A percentile compares a stretch with the other conserved stretches of the same genome.
Conservation (phyloP, 2,888 invertebrate species). For the Lasioglossum calceatum region DNA sequence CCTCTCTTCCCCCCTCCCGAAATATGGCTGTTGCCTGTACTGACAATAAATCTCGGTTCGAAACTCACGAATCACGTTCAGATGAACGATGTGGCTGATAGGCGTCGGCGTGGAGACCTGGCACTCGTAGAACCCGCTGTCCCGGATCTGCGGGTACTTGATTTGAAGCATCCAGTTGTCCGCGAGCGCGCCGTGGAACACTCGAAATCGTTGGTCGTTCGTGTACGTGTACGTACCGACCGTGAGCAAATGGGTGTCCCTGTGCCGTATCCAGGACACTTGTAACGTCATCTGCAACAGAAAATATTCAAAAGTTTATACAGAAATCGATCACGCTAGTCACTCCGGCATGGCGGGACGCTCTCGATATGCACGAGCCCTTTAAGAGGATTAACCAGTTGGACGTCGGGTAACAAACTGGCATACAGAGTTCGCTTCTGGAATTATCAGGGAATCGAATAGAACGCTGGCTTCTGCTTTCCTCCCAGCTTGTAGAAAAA, state of each 20-base stretch:
- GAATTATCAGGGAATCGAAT: background rate
- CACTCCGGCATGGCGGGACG: background rate
- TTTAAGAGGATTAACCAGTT: background rate
- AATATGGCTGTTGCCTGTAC: background rate
- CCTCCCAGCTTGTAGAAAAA: background rate
- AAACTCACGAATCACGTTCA: slow-evolving; percentile 95
- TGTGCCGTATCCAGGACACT: slow-evolving; percentile 96
- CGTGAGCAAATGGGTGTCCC: slow-evolving; percentile 95
- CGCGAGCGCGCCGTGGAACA: slow-evolving; percentile 93
- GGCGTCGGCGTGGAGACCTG: slow-evolving; percentile 97
- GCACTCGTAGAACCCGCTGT: slow-evolving; percentile 96
- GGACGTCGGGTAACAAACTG: too few species aligned
- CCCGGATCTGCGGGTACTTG: slow-evolving; percentile 95
- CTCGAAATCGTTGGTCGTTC: slow-evolving; percentile 95
- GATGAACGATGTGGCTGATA: slow-evolving; percentile 95
- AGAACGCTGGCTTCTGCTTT: too few species aligned
- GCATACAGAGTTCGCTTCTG: background rate
- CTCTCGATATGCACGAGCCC: background rate
- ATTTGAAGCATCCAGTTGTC: slow-evolving; percentile 97
- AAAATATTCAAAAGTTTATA: slow-evolving; percentile 28
- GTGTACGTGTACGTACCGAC: slow-evolving; percentile 96
- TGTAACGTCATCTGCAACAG: slow-evolving; percentile 88
- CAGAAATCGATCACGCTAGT: slow-evolving; percentile 14
- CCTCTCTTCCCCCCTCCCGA: accelerated
- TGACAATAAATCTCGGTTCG: background rate